Percentiles rank a stretch among this genome's conserved stretches.
Evolutionary conservation across 2,888 invertebrate species (phyloP).

Genomic region (Phymatocera aterrima): DNA sequence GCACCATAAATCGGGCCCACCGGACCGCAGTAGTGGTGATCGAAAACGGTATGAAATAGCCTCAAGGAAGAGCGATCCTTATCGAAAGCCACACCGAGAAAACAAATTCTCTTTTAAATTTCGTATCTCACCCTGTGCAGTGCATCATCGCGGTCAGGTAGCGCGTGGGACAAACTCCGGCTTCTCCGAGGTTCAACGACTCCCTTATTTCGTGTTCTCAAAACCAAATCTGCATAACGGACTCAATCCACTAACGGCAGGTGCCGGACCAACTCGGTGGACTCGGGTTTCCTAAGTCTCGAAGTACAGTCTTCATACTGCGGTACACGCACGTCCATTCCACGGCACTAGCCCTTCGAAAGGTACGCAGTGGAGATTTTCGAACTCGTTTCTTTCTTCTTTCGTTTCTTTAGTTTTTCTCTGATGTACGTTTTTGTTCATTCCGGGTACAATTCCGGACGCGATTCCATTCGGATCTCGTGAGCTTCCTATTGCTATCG

Average conservation of each 20-base stretch:
- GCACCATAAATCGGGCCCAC: slow-evolving; percentile 20
- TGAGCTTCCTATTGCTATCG: too few species aligned
- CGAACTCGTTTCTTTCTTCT: too few species aligned
- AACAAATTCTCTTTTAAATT: not conserved
- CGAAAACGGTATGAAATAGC: not conserved
- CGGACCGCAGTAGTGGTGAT: not conserved
- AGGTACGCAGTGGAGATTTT: not conserved
- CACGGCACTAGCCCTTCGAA: not conserved
- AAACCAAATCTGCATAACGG: slow-evolving; percentile 41
- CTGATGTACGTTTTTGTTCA: too few species aligned
- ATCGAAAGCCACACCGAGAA: not conserved
- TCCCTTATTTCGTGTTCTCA: slow-evolving; percentile 7
- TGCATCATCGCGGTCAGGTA: slow-evolving; percentile 14
- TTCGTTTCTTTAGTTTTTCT: too few species aligned
- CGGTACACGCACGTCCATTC: not conserved
- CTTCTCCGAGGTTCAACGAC: slow-evolving; percentile 35
- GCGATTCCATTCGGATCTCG: too few species aligned
- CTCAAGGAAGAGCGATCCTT: not conserved
- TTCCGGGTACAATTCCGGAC: too few species aligned
- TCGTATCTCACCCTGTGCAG: too few species aligned
- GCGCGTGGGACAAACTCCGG: slow-evolving; percentile 28
- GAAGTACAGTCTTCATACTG: not conserved
- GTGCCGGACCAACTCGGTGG: not conserved
- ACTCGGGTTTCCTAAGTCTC: slow-evolving; percentile 35
- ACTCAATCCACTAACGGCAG: slow-evolving; percentile 21